These are phyloP conservation scores for Atherix ibis DNA, from an alignment of 2,888 invertebrate species.

Conservation along the genomic window DNA sequence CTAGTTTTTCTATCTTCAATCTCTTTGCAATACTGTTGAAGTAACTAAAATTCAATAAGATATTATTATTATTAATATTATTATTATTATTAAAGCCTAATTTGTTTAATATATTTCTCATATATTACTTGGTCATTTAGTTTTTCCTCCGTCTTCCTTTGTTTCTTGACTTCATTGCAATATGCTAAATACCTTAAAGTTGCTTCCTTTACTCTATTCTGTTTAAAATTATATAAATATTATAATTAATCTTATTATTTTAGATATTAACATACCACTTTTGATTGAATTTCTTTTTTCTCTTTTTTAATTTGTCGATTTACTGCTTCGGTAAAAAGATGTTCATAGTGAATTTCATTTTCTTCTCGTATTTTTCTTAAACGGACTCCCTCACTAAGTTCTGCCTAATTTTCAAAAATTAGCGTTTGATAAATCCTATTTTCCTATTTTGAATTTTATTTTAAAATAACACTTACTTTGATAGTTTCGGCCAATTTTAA, in stretches of 20 bases:
- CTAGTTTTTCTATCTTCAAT: not conserved
- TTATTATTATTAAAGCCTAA: not conserved
- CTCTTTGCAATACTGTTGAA: slow-evolving; percentile 1
- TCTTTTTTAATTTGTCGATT: slow-evolving; percentile 5
- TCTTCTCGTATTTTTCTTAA: slow-evolving; percentile 4
- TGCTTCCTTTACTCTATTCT: slow-evolving; percentile 5
- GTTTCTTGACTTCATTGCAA: slow-evolving; percentile 6
- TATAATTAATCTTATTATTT: not conserved
- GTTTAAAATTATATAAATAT: not conserved
- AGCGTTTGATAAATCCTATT: no score
- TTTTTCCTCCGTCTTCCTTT: slow-evolving; percentile 1
- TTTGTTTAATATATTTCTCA: not conserved
- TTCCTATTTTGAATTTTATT: slow-evolving; percentile 2
- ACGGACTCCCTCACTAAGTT: slow-evolving; percentile 4
- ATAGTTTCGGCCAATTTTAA: slow-evolving; percentile 1
- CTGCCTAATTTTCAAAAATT: slow-evolving; percentile 2
- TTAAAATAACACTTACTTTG: no score
- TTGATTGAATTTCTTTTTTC: slow-evolving; percentile 1
- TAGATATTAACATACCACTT: slow-evolving; percentile 1
- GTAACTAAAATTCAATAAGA: not conserved
- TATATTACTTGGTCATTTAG: slow-evolving; percentile 2
- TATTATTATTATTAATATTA: not conserved
- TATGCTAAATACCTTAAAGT: slow-evolving; percentile 6
- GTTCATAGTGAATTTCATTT: slow-evolving; percentile 6
- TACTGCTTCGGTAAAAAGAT: slow-evolving; percentile 5